Percentiles rank a stretch among this genome's conserved stretches.
phyloP scores from a whole-genome alignment of 2,797 vertebrate species.

The Tapirus indicus region DNA sequence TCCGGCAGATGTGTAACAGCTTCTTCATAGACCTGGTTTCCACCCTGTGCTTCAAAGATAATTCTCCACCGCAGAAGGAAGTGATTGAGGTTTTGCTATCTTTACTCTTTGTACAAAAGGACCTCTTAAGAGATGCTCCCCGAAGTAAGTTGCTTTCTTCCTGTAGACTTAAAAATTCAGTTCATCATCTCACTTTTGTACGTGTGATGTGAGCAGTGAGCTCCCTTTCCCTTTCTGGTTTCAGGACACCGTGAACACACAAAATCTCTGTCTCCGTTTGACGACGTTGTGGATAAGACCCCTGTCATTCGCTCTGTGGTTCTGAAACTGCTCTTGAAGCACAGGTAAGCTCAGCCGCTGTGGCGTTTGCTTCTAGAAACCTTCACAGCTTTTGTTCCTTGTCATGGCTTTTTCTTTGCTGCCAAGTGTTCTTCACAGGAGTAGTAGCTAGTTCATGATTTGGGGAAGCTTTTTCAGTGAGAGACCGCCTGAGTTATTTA shows the following conservation, averaged over 20 bases:
- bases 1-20: conserved; percentile 94
- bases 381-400: not conserved
- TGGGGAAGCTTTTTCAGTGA: not conserved
- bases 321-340: conserved; percentile 97
- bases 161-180: rapidly evolving
- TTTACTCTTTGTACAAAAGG: conserved; percentile 91
- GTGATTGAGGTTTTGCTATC: conserved; percentile 92
- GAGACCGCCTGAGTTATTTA: too few relatives aligned
- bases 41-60: conserved; percentile 96
- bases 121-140: not conserved
- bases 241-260: conserved; percentile 88
- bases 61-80: conserved; percentile 89
- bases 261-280: conserved; percentile 95
- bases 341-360: conserved; percentile 90
- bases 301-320: conserved; percentile 96
- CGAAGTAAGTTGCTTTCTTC: conserved; percentile 79
- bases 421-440: too few relatives aligned
- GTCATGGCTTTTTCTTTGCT: not conserved
- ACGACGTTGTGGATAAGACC: conserved; percentile 95
- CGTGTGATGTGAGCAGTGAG: not conserved
- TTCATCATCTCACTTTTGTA: rapidly evolving
- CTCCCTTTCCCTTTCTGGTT: not conserved
- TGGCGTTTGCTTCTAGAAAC: not conserved
- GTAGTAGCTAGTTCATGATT: rapidly evolving
- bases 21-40: conserved; percentile 97